Conservation (phyloP, 2,113 vertebrate species). For the Microcebus ravelobensis region DNA sequence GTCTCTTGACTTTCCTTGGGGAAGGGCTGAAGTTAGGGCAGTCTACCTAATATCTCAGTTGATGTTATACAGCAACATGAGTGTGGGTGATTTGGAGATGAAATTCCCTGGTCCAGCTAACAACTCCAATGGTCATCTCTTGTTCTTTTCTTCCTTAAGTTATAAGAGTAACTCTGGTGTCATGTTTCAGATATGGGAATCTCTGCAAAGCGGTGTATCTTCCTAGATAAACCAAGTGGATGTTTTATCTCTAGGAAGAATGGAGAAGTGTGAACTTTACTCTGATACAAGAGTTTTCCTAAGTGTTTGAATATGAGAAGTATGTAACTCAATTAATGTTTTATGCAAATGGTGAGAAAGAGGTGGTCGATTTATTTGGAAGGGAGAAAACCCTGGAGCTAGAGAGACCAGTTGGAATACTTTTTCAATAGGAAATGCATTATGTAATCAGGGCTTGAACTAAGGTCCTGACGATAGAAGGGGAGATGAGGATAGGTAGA, state of each 20-base stretch:
- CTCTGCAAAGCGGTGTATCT: background rate
- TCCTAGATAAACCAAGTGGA: background rate
- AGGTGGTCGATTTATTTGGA: conserved; percentile 7
- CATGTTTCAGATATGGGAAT: background rate
- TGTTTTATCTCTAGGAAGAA: background rate
- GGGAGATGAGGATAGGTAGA: background rate
- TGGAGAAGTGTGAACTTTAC: background rate
- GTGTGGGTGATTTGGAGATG: background rate
- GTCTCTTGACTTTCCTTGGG: conserved; percentile 1
- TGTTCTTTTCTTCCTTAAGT: background rate
- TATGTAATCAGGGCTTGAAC: background rate
- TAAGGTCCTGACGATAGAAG: background rate
- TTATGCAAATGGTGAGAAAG: background rate
- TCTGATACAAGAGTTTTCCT: background rate
- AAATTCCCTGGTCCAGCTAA: conserved; percentile 13
- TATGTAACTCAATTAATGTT: background rate
- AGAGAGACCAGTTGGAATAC: background rate
- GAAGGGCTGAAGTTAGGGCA: background rate
- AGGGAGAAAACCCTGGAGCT: background rate
- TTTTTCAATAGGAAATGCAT: background rate
- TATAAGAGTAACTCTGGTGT: background rate
- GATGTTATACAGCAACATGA: background rate
- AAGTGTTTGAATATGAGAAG: conserved; percentile 24
- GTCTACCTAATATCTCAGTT: background rate
- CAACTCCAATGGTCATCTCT: background rate